A percentile compares a stretch with the other conserved stretches of the same genome.
Evolutionary conservation across 2,113 vertebrate genomes (phyloP).

Genomic region (Anolis sagrei): DNA sequence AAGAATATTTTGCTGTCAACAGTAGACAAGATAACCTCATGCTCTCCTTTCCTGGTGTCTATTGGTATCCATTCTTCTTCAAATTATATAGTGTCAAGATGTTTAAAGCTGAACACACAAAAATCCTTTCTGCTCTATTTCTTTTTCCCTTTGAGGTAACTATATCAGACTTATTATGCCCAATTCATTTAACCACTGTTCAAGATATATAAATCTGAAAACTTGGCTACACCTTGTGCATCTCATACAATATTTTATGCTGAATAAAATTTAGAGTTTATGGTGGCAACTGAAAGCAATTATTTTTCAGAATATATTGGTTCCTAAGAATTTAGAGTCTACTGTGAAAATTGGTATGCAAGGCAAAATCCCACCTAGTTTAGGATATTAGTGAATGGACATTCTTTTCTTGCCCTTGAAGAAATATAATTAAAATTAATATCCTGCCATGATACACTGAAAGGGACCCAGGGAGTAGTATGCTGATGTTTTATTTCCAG

Average conservation of each 20-base stretch:
- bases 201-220: conserved; percentile 27
- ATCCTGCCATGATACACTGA: neutral
- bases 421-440: conserved; percentile 8
- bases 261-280: neutral
- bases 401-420: conserved; percentile 3
- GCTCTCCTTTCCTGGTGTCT: neutral
- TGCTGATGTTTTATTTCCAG: neutral
- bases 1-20: neutral
- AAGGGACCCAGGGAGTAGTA: neutral
- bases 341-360: conserved; percentile 10
- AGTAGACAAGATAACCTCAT: neutral
- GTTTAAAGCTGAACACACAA: conserved; percentile 4
- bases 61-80: neutral
- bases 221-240: conserved; percentile 5
- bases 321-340: neutral
- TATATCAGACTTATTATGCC: conserved; percentile 9
- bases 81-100: neutral
- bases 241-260: conserved; percentile 17
- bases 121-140: conserved; percentile 21
- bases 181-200: conserved; percentile 13
- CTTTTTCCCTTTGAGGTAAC: conserved; percentile 17
- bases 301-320: conserved; percentile 16
- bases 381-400: neutral
- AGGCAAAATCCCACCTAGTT: conserved; percentile 1
- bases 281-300: conserved; percentile 1